A percentile compares a stretch with the other conserved stretches of the same genome.
Evolutionary conservation across 1,140 invertebrate species (phyloP).

Genomic region (Propsilocerus akamusi): DNA sequence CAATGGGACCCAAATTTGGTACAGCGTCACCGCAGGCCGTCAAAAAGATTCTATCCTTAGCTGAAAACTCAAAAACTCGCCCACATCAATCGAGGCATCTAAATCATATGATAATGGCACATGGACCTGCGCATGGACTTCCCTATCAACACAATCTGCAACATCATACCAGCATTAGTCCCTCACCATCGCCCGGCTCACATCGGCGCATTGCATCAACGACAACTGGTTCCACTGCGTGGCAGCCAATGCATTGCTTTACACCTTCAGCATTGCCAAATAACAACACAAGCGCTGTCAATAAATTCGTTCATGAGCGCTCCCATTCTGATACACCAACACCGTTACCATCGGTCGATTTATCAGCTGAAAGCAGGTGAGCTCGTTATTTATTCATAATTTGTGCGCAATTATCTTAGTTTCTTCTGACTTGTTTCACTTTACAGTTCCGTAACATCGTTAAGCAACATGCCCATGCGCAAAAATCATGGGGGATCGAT

Average conservation of each 20-base stretch:
- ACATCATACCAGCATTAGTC: conserved; percentile 7
- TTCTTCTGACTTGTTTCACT: not conserved
- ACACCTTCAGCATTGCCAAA: not conserved
- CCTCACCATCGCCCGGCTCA: conserved; percentile 36
- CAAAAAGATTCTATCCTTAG: conserved; percentile 76
- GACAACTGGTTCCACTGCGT: conserved; percentile 12
- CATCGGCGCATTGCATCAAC: conserved; percentile 43
- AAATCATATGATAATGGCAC: conserved; percentile 21
- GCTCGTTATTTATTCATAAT: not conserved
- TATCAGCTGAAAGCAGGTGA: conserved; percentile 87
- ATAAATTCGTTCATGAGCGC: conserved; percentile 49
- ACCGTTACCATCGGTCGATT: conserved; percentile 67
- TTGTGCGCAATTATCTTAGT: not conserved
- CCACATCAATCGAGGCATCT: conserved; percentile 62
- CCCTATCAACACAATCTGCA: conserved; percentile 8
- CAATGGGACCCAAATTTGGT: conserved; percentile 46
- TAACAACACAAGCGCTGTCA: conserved; percentile 20
- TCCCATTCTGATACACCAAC: conserved; percentile 78
- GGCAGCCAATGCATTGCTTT: conserved; percentile 1
- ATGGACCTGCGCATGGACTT: conserved; percentile 26
- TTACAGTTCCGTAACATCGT: conserved; percentile 48
- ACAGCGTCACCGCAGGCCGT: conserved; percentile 91
- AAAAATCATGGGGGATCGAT: conserved; percentile 71
- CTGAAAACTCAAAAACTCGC: conserved; percentile 68
- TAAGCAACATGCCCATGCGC: conserved; percentile 70